Evolutionary conservation across 2,888 invertebrate species (phyloP), one percentile per base, ranked within the genome.

Genomic region (Caenorhabditis plicata): DNA sequence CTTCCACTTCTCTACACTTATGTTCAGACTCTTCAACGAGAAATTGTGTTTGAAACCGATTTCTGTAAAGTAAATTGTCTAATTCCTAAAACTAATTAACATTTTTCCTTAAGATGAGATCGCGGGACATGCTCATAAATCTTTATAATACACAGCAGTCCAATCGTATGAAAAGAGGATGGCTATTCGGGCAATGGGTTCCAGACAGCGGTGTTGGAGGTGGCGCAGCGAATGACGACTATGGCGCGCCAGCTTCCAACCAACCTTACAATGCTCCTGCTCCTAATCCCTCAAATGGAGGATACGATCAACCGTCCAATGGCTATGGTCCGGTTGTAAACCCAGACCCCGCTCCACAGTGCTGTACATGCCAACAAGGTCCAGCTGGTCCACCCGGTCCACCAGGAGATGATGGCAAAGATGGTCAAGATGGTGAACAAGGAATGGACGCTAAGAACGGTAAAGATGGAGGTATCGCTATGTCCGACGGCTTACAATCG

Each of bases 1-100:
- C 61, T 80, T 40, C 80, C 80, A 27, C 57, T 80, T 52, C 67
- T 80, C 15, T 78, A 78, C 66, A 74, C 54, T 52, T 76, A 81
- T 51, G 74, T 78, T 9, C 77, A 77, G 52, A 62, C 56, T 27
- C 70, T 80, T 39, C 79, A 80, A 53, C 64, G 66, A 42, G 80
- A 80, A 31, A 60, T 80, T 51, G 53, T 68, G 9, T 57, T 64
- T 38, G 80, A 80, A 51, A 73, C 77, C 38, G 73, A 76, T 52
- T 78, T 73, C 60, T 80, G 80, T 70, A 77, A 79, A 68, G 71
- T 68, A 43, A 45, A n/a, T 15, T 17, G 17, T 5, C 8, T 19
- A 4, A 17, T 25, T 38, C 4, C 13, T 15, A 17, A 27, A 43
- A n/a, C 11, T 39, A 2, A 4, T 8, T 11, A 42, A 42, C 5